Percentiles rank a stretch among this genome's conserved stretches.
Evolutionary conservation across 2,797 vertebrate species (phyloP).

Genomic region (Synaphobranchus kaupii): DNA sequence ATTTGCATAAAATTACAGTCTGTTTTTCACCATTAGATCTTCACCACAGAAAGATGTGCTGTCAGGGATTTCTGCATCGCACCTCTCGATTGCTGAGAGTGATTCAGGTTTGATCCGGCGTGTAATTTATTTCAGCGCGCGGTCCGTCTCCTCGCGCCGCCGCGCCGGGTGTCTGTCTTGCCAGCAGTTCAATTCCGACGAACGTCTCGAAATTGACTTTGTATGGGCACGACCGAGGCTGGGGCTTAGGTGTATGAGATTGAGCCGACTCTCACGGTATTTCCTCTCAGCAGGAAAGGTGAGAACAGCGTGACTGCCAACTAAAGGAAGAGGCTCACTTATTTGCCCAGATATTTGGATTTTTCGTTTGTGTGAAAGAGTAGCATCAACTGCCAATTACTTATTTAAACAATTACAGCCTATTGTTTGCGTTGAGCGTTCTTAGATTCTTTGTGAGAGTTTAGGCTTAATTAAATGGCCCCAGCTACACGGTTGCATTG

Average conservation of each 20-base stretch:
- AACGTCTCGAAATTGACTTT: constrained; percentile 2
- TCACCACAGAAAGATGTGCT: constrained; percentile 50
- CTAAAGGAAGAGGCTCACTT: not conserved
- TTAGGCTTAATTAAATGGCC: not conserved
- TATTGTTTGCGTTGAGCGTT: not conserved
- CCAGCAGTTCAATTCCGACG: constrained; percentile 26
- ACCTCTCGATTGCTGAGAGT: constrained; percentile 36
- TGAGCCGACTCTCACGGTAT: not conserved
- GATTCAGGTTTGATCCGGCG: constrained; percentile 46
- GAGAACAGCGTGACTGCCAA: not conserved
- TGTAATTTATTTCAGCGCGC: constrained; percentile 37
- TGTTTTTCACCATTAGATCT: constrained; percentile 40
- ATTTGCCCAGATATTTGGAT: not conserved
- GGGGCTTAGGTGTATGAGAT: not conserved
- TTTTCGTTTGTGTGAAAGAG: not conserved
- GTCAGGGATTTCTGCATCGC: constrained; percentile 41
- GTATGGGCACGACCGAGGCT: not conserved
- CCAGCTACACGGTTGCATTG: not conserved
- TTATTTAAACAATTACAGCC: not conserved
- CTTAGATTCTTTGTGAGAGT: not conserved
- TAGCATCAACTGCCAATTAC: not conserved
- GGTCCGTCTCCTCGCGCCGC: constrained; percentile 19
- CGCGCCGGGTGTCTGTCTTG: constrained; percentile 22
- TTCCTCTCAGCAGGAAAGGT: not conserved
- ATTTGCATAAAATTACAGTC: constrained; percentile 49